phyloP scores from a whole-genome alignment of 2,797 vertebrate species.

The Euphonia xanthogaster region DNA sequence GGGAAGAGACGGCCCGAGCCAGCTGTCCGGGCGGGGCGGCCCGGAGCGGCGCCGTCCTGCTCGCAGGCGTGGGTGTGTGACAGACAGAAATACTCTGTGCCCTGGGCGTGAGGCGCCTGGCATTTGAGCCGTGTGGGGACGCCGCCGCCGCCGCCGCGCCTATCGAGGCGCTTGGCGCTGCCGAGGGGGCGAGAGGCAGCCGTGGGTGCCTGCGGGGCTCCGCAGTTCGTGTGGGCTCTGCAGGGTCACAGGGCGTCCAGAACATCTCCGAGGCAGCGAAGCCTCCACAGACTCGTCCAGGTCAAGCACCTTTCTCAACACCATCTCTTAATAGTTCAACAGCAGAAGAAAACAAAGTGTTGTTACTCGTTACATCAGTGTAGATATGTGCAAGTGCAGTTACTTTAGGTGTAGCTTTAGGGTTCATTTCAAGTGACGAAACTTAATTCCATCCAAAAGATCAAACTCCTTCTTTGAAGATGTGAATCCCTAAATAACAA shows the following conservation, averaged over 20 bases:
- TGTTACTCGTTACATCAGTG: neutral
- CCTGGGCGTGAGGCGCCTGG: neutral
- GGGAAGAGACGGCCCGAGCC: neutral
- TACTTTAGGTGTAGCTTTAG: neutral
- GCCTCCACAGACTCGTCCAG: neutral
- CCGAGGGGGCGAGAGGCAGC: rapidly evolving
- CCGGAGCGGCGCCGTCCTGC: neutral
- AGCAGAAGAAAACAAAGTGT: neutral
- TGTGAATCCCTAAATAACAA: neutral
- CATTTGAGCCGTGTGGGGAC: rapidly evolving
- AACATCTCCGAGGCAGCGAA: neutral
- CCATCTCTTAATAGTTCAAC: neutral
- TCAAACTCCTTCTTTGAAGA: neutral
- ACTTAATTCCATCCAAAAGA: neutral
- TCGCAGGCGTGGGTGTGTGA: neutral
- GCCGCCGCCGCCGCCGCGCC: neutral
- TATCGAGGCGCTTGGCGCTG: rapidly evolving
- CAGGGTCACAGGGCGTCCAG: neutral
- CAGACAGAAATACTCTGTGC: rapidly evolving
- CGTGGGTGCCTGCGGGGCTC: neutral
- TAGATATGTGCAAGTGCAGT: neutral
- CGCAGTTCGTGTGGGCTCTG: neutral
- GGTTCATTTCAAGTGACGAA: neutral
- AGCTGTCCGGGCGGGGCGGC: neutral
- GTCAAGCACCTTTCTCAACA: neutral